These are phyloP conservation scores for Hoplias malabaricus DNA, from an alignment of 2,113 vertebrate genomes.

Conservation along the genomic window DNA sequence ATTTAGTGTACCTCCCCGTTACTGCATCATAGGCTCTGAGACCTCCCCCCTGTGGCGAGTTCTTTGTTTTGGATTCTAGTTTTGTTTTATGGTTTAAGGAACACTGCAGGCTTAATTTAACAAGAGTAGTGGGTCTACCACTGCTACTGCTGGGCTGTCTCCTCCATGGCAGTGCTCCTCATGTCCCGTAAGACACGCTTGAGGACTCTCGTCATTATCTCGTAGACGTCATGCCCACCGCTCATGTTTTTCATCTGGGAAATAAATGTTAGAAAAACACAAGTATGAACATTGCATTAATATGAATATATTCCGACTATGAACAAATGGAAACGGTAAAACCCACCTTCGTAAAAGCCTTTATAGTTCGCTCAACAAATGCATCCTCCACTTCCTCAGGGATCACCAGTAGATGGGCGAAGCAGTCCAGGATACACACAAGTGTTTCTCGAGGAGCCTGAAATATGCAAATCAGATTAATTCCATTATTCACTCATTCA, in stretches of 20 bases:
- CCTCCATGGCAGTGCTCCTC: conserved; percentile 65
- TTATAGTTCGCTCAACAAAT: conserved; percentile 80
- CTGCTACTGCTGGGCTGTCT: conserved; percentile 5
- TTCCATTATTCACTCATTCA: background rate
- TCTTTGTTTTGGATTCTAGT: no score
- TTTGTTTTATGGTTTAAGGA: no score
- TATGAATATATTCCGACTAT: no score
- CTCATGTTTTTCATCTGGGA: conserved; percentile 76
- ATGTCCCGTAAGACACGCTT: conserved; percentile 77
- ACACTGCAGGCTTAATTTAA: background rate
- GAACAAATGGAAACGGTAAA: background rate
- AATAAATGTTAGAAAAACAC: conserved; percentile 54
- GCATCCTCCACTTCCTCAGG: conserved; percentile 83
- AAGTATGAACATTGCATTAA: background rate
- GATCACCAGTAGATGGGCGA: conserved; percentile 77
- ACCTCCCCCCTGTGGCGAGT: no score
- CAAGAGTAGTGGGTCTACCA: background rate
- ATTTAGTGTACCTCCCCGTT: no score
- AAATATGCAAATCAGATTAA: background rate
- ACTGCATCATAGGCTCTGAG: no score
- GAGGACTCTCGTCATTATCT: conserved; percentile 78
- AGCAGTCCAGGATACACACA: conserved; percentile 84
- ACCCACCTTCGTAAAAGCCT: conserved; percentile 89
- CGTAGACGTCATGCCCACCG: conserved; percentile 73
- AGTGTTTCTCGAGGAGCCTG: conserved; percentile 85